Conservation (phyloP, 92 coral and sea anemone genomes). For the Scolanthus callimorphus region DNA sequence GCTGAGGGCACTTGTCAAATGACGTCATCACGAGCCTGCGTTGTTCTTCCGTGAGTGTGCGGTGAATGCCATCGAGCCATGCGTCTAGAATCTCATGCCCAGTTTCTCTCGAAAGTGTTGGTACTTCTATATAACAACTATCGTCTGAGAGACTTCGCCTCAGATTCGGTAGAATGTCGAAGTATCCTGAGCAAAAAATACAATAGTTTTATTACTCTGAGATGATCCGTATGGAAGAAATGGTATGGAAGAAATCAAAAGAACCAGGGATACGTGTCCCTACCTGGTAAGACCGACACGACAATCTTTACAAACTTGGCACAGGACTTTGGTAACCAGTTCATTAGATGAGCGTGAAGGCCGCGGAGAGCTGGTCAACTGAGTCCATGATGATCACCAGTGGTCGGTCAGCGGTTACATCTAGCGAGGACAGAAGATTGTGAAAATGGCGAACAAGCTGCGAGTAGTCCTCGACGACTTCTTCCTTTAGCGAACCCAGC, state of each 20-base stretch:
- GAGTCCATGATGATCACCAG: conserved; percentile 70
- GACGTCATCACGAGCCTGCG: conserved; percentile 48
- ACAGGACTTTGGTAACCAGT: conserved; percentile 71
- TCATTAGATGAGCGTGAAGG: conserved; percentile 79
- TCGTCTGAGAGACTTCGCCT: conserved; percentile 71
- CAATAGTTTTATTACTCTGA: too few species aligned
- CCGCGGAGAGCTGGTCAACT: conserved; percentile 66
- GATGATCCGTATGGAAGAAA: too few species aligned
- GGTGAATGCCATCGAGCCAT: conserved; percentile 59
- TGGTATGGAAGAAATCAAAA: too few species aligned
- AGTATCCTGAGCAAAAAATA: conserved; percentile 39
- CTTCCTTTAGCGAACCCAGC: conserved; percentile 46
- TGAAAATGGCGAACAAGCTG: conserved; percentile 72
- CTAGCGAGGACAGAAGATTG: conserved; percentile 24
- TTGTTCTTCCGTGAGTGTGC: conserved; percentile 54
- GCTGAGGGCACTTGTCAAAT: conserved; percentile 72
- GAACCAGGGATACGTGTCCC: too few species aligned
- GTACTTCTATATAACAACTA: conserved; percentile 64
- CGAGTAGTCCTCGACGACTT: conserved; percentile 61
- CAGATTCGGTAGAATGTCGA: conserved; percentile 65
- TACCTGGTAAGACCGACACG: conserved; percentile 65
- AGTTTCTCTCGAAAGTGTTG: conserved; percentile 55
- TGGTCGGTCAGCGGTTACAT: conserved; percentile 39
- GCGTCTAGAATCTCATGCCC: conserved; percentile 70
- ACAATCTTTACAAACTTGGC: conserved; percentile 49